Evolutionary conservation across 2,797 vertebrate species (phyloP).

Genomic region (Pterois miles): DNA sequence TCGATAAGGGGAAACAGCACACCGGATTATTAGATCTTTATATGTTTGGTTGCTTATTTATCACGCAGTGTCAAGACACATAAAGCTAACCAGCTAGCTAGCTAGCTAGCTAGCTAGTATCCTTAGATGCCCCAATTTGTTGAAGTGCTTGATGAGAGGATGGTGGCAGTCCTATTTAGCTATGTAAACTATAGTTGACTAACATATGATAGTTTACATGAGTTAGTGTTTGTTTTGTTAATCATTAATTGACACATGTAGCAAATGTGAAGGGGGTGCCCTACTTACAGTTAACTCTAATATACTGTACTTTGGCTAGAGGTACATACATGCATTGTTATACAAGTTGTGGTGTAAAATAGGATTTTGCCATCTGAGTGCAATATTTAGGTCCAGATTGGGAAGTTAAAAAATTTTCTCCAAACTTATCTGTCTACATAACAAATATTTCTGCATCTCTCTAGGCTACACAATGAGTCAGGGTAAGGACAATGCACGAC

Average conservation of each 20-base stretch:
- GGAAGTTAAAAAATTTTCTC: not conserved
- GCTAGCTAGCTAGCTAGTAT: constrained; percentile 53
- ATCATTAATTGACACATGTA: not conserved
- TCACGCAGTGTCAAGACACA: constrained; percentile 4
- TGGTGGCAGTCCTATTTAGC: not conserved
- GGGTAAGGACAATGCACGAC: constrained; percentile 96
- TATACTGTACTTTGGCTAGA: not conserved
- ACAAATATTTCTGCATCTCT: constrained; percentile 5
- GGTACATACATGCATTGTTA: not conserved
- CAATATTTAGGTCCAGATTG: not conserved
- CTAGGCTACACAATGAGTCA: constrained; percentile 92
- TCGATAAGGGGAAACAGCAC: rapidly evolving
- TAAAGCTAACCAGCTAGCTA: constrained; percentile 52
- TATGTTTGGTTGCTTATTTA: not conserved
- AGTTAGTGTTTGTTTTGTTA: not conserved
- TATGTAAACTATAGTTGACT: not conserved
- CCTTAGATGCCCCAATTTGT: constrained; percentile 48
- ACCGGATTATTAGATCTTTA: rapidly evolving
- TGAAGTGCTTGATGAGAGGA: constrained; percentile 17
- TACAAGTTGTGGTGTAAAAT: not conserved
- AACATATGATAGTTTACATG: not conserved
- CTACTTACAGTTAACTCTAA: not conserved
- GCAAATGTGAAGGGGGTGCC: not conserved
- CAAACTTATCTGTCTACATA: not conserved
- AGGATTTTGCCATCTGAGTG: not conserved